phyloP scores from a whole-genome alignment of 2,888 invertebrate genomes.

The Mystacides longicornis region DNA sequence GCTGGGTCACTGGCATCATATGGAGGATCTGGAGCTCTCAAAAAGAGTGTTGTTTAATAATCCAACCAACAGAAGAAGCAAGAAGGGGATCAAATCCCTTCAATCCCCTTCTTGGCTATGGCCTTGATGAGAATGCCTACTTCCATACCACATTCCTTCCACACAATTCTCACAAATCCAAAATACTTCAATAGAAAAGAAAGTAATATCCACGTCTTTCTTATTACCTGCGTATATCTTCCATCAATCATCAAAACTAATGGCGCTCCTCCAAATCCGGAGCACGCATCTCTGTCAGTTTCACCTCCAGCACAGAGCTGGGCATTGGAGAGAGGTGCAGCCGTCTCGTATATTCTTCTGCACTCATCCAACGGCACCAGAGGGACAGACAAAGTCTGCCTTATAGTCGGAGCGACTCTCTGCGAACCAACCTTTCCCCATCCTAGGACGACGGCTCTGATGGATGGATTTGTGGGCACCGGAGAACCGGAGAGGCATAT shows the following conservation, averaged over 20 bases:
- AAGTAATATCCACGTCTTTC: no score
- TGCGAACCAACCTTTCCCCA: constrained; percentile 61
- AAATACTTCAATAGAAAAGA: no score
- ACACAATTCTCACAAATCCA: no score
- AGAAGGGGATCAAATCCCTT: no score
- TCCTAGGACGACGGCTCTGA: constrained; percentile 56
- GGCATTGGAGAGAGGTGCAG: constrained; percentile 53
- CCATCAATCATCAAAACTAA: constrained; percentile 56
- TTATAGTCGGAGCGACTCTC: constrained; percentile 31
- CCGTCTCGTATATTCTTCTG: constrained; percentile 58
- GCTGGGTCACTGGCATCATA: no score
- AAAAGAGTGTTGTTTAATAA: no score
- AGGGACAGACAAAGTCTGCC: constrained; percentile 61
- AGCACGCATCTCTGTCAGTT: constrained; percentile 65
- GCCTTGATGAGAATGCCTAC: no score
- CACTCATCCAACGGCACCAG: constrained; percentile 60
- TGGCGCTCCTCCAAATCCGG: constrained; percentile 74
- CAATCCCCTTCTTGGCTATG: no score
- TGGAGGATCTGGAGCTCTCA: no score
- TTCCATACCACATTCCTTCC: no score
- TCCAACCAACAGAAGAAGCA: no score
- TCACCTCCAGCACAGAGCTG: constrained; percentile 72
- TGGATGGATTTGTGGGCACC: constrained; percentile 64
- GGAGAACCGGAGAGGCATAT: constrained; percentile 57
- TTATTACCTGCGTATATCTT: constrained; percentile 58